phyloP scores from a whole-genome alignment of 1,140 invertebrate species.

The Archegozetes longisetosus region DNA sequence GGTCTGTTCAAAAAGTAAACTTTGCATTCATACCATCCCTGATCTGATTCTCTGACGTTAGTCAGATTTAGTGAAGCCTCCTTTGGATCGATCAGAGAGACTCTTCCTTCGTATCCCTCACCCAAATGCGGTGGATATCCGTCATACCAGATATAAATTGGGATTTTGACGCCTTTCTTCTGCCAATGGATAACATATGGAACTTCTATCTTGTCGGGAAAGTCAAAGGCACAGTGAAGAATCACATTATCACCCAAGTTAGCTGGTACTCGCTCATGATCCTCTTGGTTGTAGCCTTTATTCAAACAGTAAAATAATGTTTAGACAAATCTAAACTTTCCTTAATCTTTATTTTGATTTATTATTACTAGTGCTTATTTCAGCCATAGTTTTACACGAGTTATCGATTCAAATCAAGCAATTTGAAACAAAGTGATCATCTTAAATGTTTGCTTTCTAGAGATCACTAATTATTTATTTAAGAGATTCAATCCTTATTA shows the following conservation, averaged over 20 bases:
- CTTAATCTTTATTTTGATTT: too few relatives aligned
- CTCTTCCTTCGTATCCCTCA: slow-evolving; percentile 74
- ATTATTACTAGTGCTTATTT: too few relatives aligned
- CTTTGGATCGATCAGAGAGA: slow-evolving; percentile 44
- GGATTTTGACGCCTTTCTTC: slow-evolving; percentile 70
- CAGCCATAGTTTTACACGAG: too few relatives aligned
- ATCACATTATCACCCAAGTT: slow-evolving; percentile 86
- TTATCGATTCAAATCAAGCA: too few relatives aligned
- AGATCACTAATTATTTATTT: too few relatives aligned
- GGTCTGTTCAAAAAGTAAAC: slow-evolving; percentile 85
- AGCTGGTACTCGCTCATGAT: slow-evolving; percentile 36
- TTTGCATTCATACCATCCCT: slow-evolving; percentile 95
- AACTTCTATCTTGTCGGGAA: slow-evolving; percentile 37
- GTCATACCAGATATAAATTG: slow-evolving; percentile 94
- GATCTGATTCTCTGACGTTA: slow-evolving; percentile 74
- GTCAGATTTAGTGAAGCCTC: slow-evolving; percentile 83
- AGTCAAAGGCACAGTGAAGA: slow-evolving; percentile 90
- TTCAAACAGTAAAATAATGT: too few relatives aligned
- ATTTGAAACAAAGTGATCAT: too few relatives aligned
- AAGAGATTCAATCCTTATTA: too few relatives aligned
- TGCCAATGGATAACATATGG: slow-evolving; percentile 94
- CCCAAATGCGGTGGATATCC: slow-evolving; percentile 85
- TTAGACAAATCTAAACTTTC: too few relatives aligned
- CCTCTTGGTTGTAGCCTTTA: too few relatives aligned
- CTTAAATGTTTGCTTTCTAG: too few relatives aligned